A percentile compares a stretch with the other conserved stretches of the same genome.
Conservation (phyloP, 2,113 vertebrate species). For the Pseudorasbora parva region DNA sequence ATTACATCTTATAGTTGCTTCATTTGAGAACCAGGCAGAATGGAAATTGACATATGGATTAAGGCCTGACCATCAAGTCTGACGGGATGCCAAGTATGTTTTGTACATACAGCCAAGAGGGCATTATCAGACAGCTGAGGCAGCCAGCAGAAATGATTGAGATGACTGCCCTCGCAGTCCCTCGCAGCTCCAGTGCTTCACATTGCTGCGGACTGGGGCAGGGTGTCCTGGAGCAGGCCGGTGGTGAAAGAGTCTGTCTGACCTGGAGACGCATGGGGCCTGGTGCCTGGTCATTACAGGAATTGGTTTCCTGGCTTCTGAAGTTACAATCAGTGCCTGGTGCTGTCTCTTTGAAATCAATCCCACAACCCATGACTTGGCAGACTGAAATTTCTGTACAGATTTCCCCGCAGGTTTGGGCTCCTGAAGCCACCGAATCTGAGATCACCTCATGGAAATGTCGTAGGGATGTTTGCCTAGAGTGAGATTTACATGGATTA, state of each 20-base stretch:
- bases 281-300: conserved; percentile 72
- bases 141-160: conserved; percentile 55
- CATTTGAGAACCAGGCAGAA: conserved; percentile 73
- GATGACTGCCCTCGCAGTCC: conserved; percentile 48
- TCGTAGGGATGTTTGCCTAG: background rate
- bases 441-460: conserved; percentile 4
- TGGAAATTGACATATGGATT: conserved; percentile 58
- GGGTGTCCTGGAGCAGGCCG: conserved; percentile 54
- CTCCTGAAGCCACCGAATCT: conserved; percentile 14
- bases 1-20: conserved; percentile 47
- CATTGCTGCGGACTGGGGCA: conserved; percentile 37
- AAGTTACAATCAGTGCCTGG: conserved; percentile 63
- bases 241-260: conserved; percentile 77
- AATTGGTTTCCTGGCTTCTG: conserved; percentile 78
- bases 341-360: conserved; percentile 78
- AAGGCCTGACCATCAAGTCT: conserved; percentile 27
- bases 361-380: conserved; percentile 81
- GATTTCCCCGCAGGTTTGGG: conserved; percentile 65
- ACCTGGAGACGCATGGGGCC: conserved; percentile 72
- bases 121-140: conserved; percentile 39
- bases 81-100: conserved; percentile 59
- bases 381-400: conserved; percentile 74
- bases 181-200: conserved; percentile 37
- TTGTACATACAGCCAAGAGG: conserved; percentile 48
- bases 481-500: conserved; percentile 20